A percentile compares a stretch with the other conserved stretches of the same genome.
phyloP scores from a whole-genome alignment of 2,797 vertebrate species.

The Fistularia tabacaria region DNA sequence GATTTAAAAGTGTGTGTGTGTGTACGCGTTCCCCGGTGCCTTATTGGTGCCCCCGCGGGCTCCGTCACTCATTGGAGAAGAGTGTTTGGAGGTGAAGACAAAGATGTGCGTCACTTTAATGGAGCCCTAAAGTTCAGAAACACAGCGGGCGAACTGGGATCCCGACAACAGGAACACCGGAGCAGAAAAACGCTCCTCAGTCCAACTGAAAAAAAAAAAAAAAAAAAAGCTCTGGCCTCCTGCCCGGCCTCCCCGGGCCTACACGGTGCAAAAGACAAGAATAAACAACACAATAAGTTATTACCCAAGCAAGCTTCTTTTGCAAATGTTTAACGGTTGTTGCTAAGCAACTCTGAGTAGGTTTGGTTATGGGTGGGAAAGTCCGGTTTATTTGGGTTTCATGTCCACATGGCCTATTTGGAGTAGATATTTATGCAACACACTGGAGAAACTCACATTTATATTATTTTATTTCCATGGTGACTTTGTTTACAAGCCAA shows the following conservation, averaged over 20 bases:
- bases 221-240: constrained; percentile 45
- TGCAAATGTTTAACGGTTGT: constrained; percentile 38
- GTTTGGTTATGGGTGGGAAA: constrained; percentile 37
- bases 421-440: too few species aligned
- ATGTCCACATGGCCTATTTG: constrained; percentile 1
- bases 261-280: constrained; percentile 35
- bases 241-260: constrained; percentile 26
- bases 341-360: constrained; percentile 26
- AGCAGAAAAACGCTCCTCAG: constrained; percentile 3
- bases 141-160: constrained; percentile 10
- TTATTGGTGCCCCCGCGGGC: constrained; percentile 1
- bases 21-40: not conserved
- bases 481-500: too few species aligned
- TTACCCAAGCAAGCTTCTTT: constrained; percentile 31
- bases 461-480: too few species aligned
- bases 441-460: too few species aligned
- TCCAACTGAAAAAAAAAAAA: not conserved
- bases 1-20: constrained; percentile 1
- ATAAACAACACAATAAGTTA: constrained; percentile 48
- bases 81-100: constrained; percentile 14
- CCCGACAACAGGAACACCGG: constrained; percentile 9
- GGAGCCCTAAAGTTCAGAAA: constrained; percentile 18
- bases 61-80: constrained; percentile 30
- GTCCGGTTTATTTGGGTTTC: constrained; percentile 31
- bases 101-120: constrained; percentile 32